Evolutionary conservation across 2,797 vertebrate genomes (phyloP).

Genomic region (Pipistrellus pipistrellus): DNA sequence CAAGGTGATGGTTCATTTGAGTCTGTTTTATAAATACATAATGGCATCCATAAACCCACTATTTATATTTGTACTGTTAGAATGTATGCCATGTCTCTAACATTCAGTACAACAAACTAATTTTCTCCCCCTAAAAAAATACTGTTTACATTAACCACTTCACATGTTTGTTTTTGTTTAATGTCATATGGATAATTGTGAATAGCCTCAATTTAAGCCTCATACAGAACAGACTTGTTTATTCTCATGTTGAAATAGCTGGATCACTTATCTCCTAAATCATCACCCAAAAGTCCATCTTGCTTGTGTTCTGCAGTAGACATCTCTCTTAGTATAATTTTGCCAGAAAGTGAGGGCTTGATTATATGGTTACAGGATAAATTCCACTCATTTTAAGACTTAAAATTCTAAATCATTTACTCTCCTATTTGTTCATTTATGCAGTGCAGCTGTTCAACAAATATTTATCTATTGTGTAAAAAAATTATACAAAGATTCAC

Average conservation of each 20-base stretch:
- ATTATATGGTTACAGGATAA: not conserved
- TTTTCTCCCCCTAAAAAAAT: conserved; percentile 12
- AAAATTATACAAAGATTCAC: not conserved
- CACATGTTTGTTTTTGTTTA: not conserved
- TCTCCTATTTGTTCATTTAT: not conserved
- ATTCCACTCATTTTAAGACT: not conserved
- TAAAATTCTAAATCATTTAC: not conserved
- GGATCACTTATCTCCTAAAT: not conserved
- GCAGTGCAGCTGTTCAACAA: not conserved
- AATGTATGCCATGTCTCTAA: not conserved
- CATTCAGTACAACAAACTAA: not conserved
- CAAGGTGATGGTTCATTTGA: not conserved
- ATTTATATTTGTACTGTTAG: not conserved
- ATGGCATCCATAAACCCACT: not conserved
- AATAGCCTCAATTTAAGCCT: not conserved
- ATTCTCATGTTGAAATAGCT: not conserved
- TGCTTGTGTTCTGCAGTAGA: not conserved
- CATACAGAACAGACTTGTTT: conserved; percentile 4
- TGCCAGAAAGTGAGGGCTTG: not conserved
- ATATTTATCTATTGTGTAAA: not conserved
- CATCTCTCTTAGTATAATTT: not conserved
- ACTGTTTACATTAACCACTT: not conserved
- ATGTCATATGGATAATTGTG: not conserved
- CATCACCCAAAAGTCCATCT: not conserved
- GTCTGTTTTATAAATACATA: conserved; percentile 4